Base-by-base conservation (phyloP, 1,140 invertebrate species). In the Eciton burchellii region DNA sequence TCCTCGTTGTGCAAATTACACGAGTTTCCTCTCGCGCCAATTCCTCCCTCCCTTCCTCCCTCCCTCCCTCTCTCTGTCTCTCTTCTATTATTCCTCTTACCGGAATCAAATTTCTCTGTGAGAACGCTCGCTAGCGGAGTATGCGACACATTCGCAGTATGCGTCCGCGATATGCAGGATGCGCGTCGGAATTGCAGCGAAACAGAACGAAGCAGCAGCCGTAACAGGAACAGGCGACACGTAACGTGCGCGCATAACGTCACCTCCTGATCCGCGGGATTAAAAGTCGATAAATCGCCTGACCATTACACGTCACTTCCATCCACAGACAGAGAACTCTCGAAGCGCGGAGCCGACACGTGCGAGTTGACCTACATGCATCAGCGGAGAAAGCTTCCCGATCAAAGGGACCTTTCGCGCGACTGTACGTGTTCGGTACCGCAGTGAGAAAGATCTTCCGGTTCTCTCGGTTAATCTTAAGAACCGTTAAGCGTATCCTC, bases 251-350 rank as follows among this genome's bases (percentile, higher is more conserved):
- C 26, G n/a, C 14, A 21, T n/a, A 9, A 21, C 16, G n/a, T 11
- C 35, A 6, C 35, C 35, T 35, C 11, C 41, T 35, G 49, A 70
- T 68, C 26, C 43, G 43, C 11, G 49, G 5, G 49, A 70, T 79
- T 79, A 70, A 79, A 79, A 79, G n/a, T 57, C 74, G 35, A 77
- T 79, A 79, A 79, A 79, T 79, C 63, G 49, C 21, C 14, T 63
- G 24, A 43, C 63, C 68, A 79, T 79, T 79, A 68, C 49, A 79
- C 49, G 63, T 79, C 74, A 79, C 24, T 79, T 79, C 74, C 63
- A 79, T 35, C 63, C 63, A 21, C 63, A 79, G 68, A 49, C 24
- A 79, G 24, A 45, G 74, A 70, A 35, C 74, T 29, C 63, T 79
- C 63, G 54, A 76, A 76, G 45, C 73, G 45, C 59, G 41, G 45